phyloP scores from a whole-genome alignment of 1,140 invertebrate species.

The Drosophila paulistorum region DNA sequence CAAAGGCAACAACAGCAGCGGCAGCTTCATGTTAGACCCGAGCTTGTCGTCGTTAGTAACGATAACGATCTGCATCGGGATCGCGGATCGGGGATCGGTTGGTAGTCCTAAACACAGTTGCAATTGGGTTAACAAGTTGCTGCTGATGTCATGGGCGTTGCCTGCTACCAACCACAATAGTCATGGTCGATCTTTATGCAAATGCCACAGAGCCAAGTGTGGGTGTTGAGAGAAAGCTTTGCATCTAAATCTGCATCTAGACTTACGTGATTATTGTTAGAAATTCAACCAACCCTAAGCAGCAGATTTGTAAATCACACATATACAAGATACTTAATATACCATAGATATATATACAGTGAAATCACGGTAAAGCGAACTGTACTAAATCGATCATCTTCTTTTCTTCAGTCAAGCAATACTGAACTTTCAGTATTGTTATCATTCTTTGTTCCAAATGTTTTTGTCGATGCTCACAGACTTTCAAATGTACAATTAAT shows the following conservation, averaged over 20 bases:
- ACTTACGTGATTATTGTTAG: background rate
- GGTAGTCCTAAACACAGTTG: constrained; percentile 67
- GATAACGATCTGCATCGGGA: constrained; percentile 46
- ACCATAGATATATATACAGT: too few relatives aligned
- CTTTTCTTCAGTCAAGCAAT: too few relatives aligned
- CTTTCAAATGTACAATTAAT: too few relatives aligned
- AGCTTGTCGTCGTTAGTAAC: constrained; percentile 13
- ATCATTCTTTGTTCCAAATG: too few relatives aligned
- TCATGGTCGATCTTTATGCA: constrained; percentile 26
- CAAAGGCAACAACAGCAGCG: constrained; percentile 49
- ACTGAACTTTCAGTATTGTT: too few relatives aligned
- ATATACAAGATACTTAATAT: too few relatives aligned
- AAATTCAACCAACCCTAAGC: too few relatives aligned
- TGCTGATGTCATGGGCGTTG: constrained; percentile 73
- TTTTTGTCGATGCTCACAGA: too few relatives aligned
- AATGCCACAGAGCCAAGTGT: constrained; percentile 21
- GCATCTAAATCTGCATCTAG: background rate
- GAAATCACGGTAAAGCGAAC: too few relatives aligned
- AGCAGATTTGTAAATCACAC: too few relatives aligned
- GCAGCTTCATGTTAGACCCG: constrained; percentile 55
- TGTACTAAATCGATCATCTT: too few relatives aligned
- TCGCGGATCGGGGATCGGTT: background rate
- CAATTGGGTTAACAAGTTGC: constrained; percentile 75
- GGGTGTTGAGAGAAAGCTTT: constrained; percentile 37
- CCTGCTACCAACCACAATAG: constrained; percentile 7